Evolutionary conservation across 2,113 vertebrate genomes (phyloP).

Genomic region (Mastomys coucha): DNA sequence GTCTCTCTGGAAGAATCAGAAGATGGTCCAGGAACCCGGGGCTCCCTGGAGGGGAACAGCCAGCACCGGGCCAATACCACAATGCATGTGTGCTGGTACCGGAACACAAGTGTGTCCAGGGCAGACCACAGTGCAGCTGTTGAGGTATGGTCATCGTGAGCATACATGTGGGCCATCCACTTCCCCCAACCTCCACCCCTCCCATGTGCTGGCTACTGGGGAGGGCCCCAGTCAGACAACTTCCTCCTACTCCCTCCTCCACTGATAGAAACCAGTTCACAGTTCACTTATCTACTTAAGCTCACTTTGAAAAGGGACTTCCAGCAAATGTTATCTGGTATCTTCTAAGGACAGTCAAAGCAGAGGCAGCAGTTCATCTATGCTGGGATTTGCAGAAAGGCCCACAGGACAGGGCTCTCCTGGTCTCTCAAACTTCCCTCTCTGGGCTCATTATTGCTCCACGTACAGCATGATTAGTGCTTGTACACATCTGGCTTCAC

Average conservation of each 20-base stretch:
- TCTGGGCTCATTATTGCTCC: background rate
- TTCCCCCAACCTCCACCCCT: too few relatives aligned
- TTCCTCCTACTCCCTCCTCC: background rate
- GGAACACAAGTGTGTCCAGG: constrained; percentile 97
- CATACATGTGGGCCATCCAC: background rate
- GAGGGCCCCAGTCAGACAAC: background rate
- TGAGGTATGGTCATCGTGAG: constrained; percentile 88
- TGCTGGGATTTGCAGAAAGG: background rate
- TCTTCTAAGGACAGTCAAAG: background rate
- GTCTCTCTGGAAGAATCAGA: constrained; percentile 93
- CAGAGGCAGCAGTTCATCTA: background rate
- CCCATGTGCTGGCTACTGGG: background rate
- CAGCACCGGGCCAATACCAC: constrained; percentile 95
- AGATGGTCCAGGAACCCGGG: constrained; percentile 90
- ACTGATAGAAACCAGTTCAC: background rate
- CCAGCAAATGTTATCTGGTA: background rate
- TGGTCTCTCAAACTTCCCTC: background rate
- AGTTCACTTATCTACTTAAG: background rate
- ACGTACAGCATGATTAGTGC: background rate
- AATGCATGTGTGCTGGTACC: constrained; percentile 98
- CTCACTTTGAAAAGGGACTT: background rate
- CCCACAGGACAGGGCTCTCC: background rate
- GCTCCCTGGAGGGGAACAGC: constrained; percentile 92
- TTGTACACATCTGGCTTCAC: too few relatives aligned
- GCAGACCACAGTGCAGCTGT: constrained; percentile 95